Conservation (phyloP, 2,113 vertebrate genomes). For the Genyomyrus donnyi region DNA sequence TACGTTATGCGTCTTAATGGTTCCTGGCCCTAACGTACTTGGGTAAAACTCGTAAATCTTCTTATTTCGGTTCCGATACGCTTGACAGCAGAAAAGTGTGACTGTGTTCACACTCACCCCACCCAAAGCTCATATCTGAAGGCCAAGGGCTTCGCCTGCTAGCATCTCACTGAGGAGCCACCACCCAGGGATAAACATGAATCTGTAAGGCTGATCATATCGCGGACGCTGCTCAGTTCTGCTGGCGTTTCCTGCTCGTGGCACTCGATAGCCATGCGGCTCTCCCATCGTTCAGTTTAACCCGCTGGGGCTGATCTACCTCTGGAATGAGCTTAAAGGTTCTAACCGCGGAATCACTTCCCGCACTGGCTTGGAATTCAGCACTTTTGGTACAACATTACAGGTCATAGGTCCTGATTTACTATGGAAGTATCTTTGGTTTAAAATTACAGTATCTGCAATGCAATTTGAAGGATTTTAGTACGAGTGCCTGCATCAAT, state of each 20-base stretch:
- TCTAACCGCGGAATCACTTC: background rate
- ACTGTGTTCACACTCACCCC: background rate
- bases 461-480: background rate
- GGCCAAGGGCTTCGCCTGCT: background rate
- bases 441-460: background rate
- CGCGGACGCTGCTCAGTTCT: background rate
- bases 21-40: background rate
- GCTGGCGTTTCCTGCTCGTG: background rate
- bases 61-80: background rate
- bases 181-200: background rate
- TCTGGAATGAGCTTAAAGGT: background rate
- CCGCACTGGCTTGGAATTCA: background rate
- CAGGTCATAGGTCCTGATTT: background rate
- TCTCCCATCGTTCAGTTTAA: background rate
- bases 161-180: background rate
- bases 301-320: background rate
- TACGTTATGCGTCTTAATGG: background rate
- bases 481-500: background rate
- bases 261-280: background rate
- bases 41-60: background rate
- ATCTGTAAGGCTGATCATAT: background rate
- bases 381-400: background rate
- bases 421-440: background rate
- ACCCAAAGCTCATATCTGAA: background rate
- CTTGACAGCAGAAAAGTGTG: background rate